Base-by-base conservation (phyloP, 2,797 vertebrate species). In the Atherinosoma microstoma region DNA sequence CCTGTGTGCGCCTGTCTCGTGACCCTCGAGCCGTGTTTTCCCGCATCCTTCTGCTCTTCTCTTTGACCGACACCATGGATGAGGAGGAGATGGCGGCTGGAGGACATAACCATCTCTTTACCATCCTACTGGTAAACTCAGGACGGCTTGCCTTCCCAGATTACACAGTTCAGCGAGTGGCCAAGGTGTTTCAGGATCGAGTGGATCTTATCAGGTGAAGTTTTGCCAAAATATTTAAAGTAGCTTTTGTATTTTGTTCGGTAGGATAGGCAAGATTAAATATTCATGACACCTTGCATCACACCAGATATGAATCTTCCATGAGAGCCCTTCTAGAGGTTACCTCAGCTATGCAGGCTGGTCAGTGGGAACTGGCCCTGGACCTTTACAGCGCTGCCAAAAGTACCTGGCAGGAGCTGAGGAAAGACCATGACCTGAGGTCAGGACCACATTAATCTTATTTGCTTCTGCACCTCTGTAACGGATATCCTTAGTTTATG, bases 171-270 rank as follows among this genome's bases (percentile, higher is more conserved):
- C 88, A 89, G 61, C 95, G 96, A 77, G 84, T 65, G 56, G 93
- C 93, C 9, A 95, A 78, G 13, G 89, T 99, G 80, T 99, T 99
- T 90, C 94, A 87, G 82, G 95, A 97, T 82, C 94, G 97, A 90
- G 96, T 97, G 0, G 97, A 99, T 72, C 96, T 98, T 6, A 95
- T 98, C 86, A 96, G 96, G 97, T 98, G 62, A 65, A 84, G 35
- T 4, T 42, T 42, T 65, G 13, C 4, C 15, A 42, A 24, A 60
- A 63, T 0, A 32, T 4, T 47, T 57, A 4, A 24, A 45, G 40
- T 27, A 5, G 32, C 45, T 61, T 11, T 58, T 29, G 2, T 3
- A 10, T 61, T 61, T 61, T 15, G 34, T 58, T 7, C 18, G 27
- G 8, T 15, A 42, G 20, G 20, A 47, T 16, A 47, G 27, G n/a